phyloP scores from a whole-genome alignment of 2,113 vertebrate genomes.

The Hippopotamus amphibius region DNA sequence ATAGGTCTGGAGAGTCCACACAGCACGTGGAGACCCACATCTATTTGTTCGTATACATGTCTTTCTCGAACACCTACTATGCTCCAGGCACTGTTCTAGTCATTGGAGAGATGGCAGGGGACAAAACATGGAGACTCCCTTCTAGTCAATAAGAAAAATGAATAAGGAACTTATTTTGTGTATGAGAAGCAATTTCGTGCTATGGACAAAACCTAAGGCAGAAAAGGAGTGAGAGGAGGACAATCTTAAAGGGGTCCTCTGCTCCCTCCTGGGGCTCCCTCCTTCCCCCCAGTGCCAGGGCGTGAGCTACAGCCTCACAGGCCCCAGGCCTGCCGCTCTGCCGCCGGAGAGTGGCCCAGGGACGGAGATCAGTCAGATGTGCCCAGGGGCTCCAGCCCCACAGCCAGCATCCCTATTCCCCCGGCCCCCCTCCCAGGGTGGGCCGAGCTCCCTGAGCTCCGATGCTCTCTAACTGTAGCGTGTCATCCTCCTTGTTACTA shows the following conservation, averaged over 20 bases:
- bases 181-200: background rate
- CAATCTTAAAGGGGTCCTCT: background rate
- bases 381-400: background rate
- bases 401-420: background rate
- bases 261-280: slow-evolving; percentile 58
- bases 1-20: background rate
- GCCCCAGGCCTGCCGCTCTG: background rate
- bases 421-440: background rate
- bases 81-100: background rate
- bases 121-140: background rate
- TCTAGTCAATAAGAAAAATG: background rate
- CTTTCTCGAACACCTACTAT: background rate
- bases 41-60: background rate
- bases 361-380: rapidly evolving
- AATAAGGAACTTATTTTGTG: background rate
- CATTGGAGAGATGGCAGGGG: background rate
- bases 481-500: slow-evolving; percentile 76
- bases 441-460: background rate
- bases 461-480: slow-evolving; percentile 19
- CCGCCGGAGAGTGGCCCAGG: background rate
- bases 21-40: background rate
- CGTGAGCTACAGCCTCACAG: background rate
- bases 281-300: slow-evolving; percentile 52
- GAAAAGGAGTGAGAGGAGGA: rapidly evolving
- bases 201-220: background rate